Evolutionary conservation across 2,113 vertebrate genomes (phyloP).

Genomic region (Apeltes quadracus): DNA sequence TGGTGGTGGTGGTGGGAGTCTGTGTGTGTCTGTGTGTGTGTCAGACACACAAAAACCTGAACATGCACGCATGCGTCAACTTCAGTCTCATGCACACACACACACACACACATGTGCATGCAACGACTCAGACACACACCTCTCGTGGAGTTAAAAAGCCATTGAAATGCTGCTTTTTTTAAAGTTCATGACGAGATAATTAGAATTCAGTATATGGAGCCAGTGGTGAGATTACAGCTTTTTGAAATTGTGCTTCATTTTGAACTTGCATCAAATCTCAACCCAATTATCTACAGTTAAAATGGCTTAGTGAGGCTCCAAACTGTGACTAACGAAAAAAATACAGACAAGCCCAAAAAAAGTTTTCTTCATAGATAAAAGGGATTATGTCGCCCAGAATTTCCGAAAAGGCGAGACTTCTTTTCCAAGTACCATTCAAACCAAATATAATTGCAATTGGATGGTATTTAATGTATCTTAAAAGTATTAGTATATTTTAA

Average conservation of each 20-base stretch:
- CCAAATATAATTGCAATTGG: constrained; percentile 5
- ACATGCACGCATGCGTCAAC: neutral
- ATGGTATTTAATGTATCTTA: constrained; percentile 6
- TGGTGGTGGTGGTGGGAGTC: constrained; percentile 46
- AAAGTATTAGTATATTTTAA: neutral
- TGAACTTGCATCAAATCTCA: constrained; percentile 73
- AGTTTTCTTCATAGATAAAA: constrained; percentile 51
- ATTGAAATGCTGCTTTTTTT: constrained; percentile 69
- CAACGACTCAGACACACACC: constrained; percentile 19
- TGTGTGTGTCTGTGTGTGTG: constrained; percentile 12
- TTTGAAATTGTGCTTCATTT: constrained; percentile 69
- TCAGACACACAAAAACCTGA: constrained; percentile 30
- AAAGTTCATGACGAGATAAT: constrained; percentile 78
- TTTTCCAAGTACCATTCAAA: constrained; percentile 22
- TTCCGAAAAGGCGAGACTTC: constrained; percentile 5
- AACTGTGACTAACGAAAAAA: constrained; percentile 60
- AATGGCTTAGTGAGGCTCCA: constrained; percentile 66
- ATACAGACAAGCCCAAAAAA: constrained; percentile 25
- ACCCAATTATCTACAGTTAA: constrained; percentile 77
- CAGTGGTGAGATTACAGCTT: constrained; percentile 72
- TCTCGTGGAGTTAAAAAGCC: constrained; percentile 66
- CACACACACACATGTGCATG: constrained; percentile 14
- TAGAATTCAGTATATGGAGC: constrained; percentile 76
- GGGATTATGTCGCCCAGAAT: constrained; percentile 17
- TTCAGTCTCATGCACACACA: constrained; percentile 8